These are phyloP conservation scores for Drosophila peninsularis DNA, from an alignment of 2,888 invertebrate species.

Conservation along the genomic window DNA sequence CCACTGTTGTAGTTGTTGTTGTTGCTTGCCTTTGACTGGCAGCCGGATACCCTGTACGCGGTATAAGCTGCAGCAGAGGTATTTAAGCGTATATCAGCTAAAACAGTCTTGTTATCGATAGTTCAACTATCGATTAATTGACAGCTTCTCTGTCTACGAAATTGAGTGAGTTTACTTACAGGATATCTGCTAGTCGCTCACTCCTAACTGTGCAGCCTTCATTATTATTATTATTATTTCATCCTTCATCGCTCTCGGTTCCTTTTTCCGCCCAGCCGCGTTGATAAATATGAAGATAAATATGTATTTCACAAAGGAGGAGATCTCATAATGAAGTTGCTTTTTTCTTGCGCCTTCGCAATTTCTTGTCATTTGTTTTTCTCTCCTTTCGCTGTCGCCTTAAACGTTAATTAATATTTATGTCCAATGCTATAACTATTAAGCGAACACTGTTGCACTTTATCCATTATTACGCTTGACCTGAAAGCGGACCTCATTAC, in stretches of 20 bases:
- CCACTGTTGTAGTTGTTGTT: constrained; percentile 13
- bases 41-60: constrained; percentile 6
- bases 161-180: background rate
- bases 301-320: constrained; percentile 43
- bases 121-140: background rate
- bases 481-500: constrained; percentile 3
- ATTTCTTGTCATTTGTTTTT: constrained; percentile 13
- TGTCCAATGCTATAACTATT: constrained; percentile 28
- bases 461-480: constrained; percentile 7
- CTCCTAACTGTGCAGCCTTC: background rate
- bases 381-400: constrained; percentile 26
- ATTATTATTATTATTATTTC: constrained; percentile 28
- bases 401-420: constrained; percentile 54
- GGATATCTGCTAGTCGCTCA: background rate
- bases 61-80: too few species aligned
- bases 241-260: constrained; percentile 7
- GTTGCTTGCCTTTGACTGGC: constrained; percentile 22
- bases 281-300: constrained; percentile 43
- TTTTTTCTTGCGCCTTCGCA: constrained; percentile 4
- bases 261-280: background rate
- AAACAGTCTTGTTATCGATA: too few species aligned
- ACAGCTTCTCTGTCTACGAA: too few species aligned
- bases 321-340: constrained; percentile 37
- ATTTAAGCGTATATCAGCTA: too few species aligned
- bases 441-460: constrained; percentile 16